Percentiles rank a stretch among this genome's conserved stretches.
Evolutionary conservation across 2,888 invertebrate species (phyloP).

Genomic region (Azorinus chamasolen): DNA sequence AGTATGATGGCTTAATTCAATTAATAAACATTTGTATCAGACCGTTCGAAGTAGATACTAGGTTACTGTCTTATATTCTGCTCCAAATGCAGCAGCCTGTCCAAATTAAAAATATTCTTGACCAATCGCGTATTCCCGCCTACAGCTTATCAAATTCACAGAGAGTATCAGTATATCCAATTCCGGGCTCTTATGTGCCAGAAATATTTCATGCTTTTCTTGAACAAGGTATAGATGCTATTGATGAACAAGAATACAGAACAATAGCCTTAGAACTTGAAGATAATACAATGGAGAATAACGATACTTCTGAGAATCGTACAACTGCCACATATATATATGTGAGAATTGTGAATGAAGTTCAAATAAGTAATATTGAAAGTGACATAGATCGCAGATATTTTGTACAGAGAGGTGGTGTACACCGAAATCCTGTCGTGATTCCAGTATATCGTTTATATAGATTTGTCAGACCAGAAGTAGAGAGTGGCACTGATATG

Average conservation of each 20-base stretch:
- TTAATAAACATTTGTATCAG: no score
- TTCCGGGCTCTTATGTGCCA: conserved; percentile 53
- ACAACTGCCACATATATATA: conserved; percentile 35
- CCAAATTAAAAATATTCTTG: no score
- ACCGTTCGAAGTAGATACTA: no score
- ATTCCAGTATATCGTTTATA: conserved; percentile 3
- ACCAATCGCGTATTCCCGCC: no score
- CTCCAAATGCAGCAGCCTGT: no score
- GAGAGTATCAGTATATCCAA: conserved; percentile 34
- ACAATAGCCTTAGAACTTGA: conserved; percentile 49
- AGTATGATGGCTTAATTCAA: no score
- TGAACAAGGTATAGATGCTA: conserved; percentile 30
- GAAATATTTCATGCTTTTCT: conserved; percentile 50
- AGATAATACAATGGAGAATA: neutral
- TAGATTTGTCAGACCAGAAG: conserved; percentile 10
- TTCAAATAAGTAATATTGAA: neutral
- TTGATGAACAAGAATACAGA: conserved; percentile 47
- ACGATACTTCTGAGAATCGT: neutral
- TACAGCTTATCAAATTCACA: no score
- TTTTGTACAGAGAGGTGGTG: neutral
- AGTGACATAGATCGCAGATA: conserved; percentile 13
- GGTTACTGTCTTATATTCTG: no score
- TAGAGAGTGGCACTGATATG: neutral
- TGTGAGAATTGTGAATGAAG: conserved; percentile 29
- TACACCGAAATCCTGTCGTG: neutral